phyloP scores from a whole-genome alignment of 2,797 vertebrate genomes.

The Cygnus olor region DNA sequence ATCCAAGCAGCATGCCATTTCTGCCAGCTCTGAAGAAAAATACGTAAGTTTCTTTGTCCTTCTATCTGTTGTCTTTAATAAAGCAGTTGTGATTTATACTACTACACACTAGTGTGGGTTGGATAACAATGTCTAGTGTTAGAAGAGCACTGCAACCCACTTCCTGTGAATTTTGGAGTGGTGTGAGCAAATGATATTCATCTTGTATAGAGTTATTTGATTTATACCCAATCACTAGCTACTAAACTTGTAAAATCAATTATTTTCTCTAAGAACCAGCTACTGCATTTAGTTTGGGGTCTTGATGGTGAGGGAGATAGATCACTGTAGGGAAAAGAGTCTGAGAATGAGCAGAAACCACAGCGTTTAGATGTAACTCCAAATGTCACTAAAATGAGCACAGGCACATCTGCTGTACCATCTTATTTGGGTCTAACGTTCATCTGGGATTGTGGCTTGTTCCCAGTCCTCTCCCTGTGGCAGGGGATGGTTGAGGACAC shows the following conservation, averaged over 20 bases:
- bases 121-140: background rate
- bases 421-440: background rate
- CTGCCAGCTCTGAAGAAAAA: constrained; percentile 75
- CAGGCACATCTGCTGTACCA: background rate
- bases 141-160: background rate
- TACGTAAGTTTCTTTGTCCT: constrained; percentile 60
- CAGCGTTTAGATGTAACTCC: background rate
- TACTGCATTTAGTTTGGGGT: background rate
- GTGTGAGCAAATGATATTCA: background rate
- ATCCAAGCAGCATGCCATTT: constrained; percentile 44
- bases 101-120: background rate
- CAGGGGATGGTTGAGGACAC: background rate
- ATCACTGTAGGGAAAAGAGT: background rate
- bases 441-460: background rate
- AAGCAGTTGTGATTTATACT: background rate
- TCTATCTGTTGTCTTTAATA: background rate
- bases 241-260: background rate
- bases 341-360: background rate
- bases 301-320: background rate
- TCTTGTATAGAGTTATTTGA: background rate
- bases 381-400: background rate
- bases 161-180: background rate
- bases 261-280: background rate
- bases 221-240: background rate
- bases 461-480: background rate